Percentiles rank a stretch among this genome's conserved stretches.
phyloP scores from a whole-genome alignment of 1,140 invertebrate genomes.

The Lucilia sericata region DNA sequence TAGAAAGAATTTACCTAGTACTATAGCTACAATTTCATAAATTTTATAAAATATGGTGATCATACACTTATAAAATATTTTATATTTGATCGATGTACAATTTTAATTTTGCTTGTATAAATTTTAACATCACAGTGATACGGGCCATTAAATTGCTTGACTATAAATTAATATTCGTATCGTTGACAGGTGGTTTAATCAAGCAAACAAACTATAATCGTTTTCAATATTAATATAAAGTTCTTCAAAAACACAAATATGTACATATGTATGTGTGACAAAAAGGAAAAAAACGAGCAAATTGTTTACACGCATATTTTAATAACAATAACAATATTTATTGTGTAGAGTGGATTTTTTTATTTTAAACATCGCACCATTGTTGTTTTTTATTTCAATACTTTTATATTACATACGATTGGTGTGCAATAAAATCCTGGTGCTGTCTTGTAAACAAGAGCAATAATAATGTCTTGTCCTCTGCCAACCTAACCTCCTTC shows the following conservation, averaged over 20 bases:
- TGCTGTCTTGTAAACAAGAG: constrained; percentile 34
- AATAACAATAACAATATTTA: constrained; percentile 17
- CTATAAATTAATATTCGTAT: no score
- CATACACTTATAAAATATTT: no score
- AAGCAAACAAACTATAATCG: not conserved
- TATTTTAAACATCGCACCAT: constrained; percentile 4
- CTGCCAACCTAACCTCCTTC: not conserved
- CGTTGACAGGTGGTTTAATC: no score
- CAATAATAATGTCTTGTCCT: constrained; percentile 33
- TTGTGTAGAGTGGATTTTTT: constrained; percentile 3
- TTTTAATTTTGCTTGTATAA: not conserved
- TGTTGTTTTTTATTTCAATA: constrained; percentile 20
- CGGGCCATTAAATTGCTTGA: no score
- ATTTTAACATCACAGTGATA: no score
- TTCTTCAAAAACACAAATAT: not conserved
- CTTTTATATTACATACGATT: constrained; percentile 32
- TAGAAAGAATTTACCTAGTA: no score
- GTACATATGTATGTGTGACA: not conserved
- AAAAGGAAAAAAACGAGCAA: not conserved
- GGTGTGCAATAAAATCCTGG: constrained; percentile 37
- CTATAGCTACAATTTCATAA: not conserved
- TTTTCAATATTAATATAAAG: not conserved
- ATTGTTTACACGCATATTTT: constrained; percentile 38
- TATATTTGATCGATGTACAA: no score
- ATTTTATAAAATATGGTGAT: no score